These are phyloP conservation scores for Diadegma fenestrale DNA, from an alignment of 2,888 invertebrate species.

Conservation along the genomic window DNA sequence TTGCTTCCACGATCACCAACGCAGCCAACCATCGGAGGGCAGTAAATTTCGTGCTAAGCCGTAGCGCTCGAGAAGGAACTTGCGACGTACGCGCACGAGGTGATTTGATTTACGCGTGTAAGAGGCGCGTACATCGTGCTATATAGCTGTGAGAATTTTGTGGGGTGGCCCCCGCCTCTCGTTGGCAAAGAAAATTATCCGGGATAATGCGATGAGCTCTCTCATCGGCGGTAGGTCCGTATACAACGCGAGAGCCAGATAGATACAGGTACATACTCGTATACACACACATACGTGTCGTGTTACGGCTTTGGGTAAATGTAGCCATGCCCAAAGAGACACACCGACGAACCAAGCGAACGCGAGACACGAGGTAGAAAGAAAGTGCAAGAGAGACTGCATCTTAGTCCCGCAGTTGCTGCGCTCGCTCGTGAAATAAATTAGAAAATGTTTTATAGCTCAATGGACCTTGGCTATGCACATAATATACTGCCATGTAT, in stretches of 20 bases:
- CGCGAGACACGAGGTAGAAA: conserved; percentile 33
- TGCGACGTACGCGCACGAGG: conserved; percentile 69
- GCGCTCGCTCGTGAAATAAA: conserved; percentile 59
- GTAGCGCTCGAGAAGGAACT: conserved; percentile 68
- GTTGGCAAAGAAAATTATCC: conserved; percentile 70
- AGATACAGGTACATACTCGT: conserved; percentile 24
- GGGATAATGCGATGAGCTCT: conserved; percentile 71
- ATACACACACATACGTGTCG: no score
- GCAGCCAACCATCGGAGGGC: conserved; percentile 61
- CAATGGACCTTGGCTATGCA: conserved; percentile 59
- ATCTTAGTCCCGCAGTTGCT: conserved; percentile 51
- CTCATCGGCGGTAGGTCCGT: conserved; percentile 70
- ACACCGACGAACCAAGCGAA: conserved; percentile 14
- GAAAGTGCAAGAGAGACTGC: conserved; percentile 36
- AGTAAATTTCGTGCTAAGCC: conserved; percentile 81
- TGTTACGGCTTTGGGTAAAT: no score
- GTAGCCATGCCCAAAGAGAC: conserved; percentile 1
- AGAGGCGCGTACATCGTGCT: conserved; percentile 64
- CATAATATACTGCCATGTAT: conserved; percentile 42
- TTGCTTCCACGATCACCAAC: conserved; percentile 50
- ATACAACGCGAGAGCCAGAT: conserved; percentile 14
- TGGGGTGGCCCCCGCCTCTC: conserved; percentile 67
- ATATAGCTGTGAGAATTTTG: conserved; percentile 70
- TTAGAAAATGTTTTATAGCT: conserved; percentile 66
- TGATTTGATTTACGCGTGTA: conserved; percentile 79